Base-by-base conservation (phyloP, 1,140 invertebrate genomes). In the Heliothis virescens region DNA sequence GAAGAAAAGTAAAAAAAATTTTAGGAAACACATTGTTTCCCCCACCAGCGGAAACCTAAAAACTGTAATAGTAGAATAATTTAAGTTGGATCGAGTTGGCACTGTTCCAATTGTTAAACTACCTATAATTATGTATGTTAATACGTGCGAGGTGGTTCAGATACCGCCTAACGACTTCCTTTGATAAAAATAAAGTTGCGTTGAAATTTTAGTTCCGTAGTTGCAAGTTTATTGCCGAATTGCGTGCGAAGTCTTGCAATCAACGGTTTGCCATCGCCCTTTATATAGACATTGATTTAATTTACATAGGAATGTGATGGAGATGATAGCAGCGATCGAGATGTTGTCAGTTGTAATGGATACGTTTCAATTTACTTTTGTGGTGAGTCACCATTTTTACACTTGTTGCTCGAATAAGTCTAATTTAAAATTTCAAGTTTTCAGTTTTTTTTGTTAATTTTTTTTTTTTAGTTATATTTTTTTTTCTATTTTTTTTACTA, bases 71-170 rank as follows among this genome's bases (percentile, higher is more conserved):
- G 84, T 85, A 76, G 88, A 85, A 87, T 85, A 87, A 86, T 83
- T 85, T 85, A 87, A 91, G 85, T 88, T 83, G 86, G 85, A 88
- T 90, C 87, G 85, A 89, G 88, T 87, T 92, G 91, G 92, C 92
- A 85, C 79, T 80, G 83, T 80, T 91, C 92, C 92, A 92, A 90
- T 91, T 88, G 91, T 90, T 92, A 90, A 92, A 92, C 92, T 92
- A 90, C 91, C 92, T 92, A 92, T 91, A 94, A 94, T 94, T 92
- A 94, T 94, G 90, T 92, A 94, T 94, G 92, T 92, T 94, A 94
- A 94, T 94, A 92, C 85, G 88, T 87, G 87, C 86, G 92, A 90
- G 89, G 91, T 90, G 90, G 89, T 87, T 89, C 89, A 92, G 91
- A 94, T 94, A 94, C 72, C 91, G 90, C 91, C 91, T 94, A 94